These are phyloP conservation scores for Pachycephus smyrnensis DNA, from an alignment of 2,888 invertebrate genomes.

Conservation along the genomic window DNA sequence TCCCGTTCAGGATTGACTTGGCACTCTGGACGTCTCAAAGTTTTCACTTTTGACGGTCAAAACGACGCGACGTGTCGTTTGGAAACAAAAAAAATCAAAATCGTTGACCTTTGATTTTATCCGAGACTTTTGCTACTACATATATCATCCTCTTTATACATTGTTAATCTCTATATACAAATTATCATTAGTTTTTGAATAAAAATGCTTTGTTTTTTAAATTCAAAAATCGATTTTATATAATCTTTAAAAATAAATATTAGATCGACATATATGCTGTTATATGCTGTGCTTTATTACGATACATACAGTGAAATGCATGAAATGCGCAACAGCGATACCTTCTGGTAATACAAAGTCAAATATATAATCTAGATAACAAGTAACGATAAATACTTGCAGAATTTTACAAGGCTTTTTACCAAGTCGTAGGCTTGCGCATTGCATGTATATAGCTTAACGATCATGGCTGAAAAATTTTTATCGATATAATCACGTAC, in stretches of 20 bases:
- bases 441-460: not conserved
- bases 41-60: not conserved
- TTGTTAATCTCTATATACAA: not conserved
- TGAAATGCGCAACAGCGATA: constrained; percentile 42
- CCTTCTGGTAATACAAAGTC: constrained; percentile 20
- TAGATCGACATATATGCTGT: not conserved
- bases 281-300: constrained; percentile 39
- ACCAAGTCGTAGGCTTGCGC: not conserved
- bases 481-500: not conserved
- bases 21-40: not conserved
- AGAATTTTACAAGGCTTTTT: not conserved
- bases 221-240: not conserved
- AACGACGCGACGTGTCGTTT: not conserved
- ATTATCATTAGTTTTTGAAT: not conserved
- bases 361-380: constrained; percentile 39
- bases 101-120: constrained; percentile 30
- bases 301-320: constrained; percentile 40
- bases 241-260: not conserved
- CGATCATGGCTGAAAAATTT: not conserved
- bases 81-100: constrained; percentile 21
- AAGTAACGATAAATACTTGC: constrained; percentile 38
- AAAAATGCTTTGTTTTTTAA: not conserved
- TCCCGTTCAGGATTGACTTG: not conserved
- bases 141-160: not conserved
- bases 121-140: constrained; percentile 3